A percentile compares a stretch with the other conserved stretches of the same genome.
Evolutionary conservation across 2,113 vertebrate species (phyloP).

Genomic region (Suricata suricatta): DNA sequence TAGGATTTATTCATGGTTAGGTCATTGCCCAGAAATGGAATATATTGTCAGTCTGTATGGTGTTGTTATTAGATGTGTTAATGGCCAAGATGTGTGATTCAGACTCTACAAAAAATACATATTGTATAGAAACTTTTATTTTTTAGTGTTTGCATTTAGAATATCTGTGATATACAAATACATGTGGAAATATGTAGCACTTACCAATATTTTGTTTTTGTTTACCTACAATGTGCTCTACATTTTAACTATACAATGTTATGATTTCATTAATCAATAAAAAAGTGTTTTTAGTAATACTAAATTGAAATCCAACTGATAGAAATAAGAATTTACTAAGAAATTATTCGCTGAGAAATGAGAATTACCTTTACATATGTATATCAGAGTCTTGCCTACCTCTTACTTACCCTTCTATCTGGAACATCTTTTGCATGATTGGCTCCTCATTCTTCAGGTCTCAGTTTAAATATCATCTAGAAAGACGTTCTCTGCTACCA

Average conservation of each 20-base stretch:
- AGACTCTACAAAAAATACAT: constrained; percentile 70
- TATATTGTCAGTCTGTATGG: not conserved
- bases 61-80: not conserved
- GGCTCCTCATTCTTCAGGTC: not conserved
- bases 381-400: not conserved
- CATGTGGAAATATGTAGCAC: constrained; percentile 75
- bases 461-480: not conserved
- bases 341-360: constrained; percentile 34
- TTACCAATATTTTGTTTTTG: constrained; percentile 81
- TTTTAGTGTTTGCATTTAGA: constrained; percentile 81
- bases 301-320: constrained; percentile 57
- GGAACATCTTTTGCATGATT: not conserved
- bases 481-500: not conserved
- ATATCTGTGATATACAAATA: constrained; percentile 76
- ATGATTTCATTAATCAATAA: constrained; percentile 69
- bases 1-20: not conserved
- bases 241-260: constrained; percentile 72
- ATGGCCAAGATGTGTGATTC: not conserved
- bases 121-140: constrained; percentile 68
- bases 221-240: constrained; percentile 74
- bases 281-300: constrained; percentile 36
- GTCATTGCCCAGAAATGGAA: constrained; percentile 5
- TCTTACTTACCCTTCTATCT: not conserved
- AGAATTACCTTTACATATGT: not conserved
- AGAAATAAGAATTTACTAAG: constrained; percentile 4